Base-by-base conservation (phyloP, 2,888 invertebrate species). In the Diarsia brunnea region DNA sequence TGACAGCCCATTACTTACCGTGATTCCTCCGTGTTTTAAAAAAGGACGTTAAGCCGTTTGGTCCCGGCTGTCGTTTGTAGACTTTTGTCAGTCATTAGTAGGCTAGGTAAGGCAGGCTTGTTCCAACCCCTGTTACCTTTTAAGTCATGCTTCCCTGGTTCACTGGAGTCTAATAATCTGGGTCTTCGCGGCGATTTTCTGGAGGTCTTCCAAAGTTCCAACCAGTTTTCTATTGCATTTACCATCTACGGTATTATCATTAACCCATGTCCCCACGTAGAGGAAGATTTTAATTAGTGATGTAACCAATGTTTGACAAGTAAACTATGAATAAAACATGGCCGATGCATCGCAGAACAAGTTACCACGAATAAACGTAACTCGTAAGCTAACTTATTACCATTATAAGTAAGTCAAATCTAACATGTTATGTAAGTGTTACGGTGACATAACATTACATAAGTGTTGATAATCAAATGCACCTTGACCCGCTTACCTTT, bases 371-470 rank as follows among this genome's bases (percentile, higher is more conserved):
- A 27, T 66, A 70, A 49, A 21, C 12, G 53, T 65, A 38, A 60
- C 47, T 61, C 10, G 27, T 61, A 72, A 73, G 21, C 21, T 31
- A 61, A 55, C 19, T 67, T 80, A 60, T 68, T 24, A 45, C 63
- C 24, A 75, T 70, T 63, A 60, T 31, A 81, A 47, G 63, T 84
- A 70, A 84, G 81, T 74, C 84, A 82, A 75, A 82, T 75, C 67
- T 77, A 81, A 84, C 74, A 45, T 65, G 69, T 78, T 77, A 72
- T 69, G 64, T 63, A 79, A 78, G 65, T 78, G 24, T 73, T 47
- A 76, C 75, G 64, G 64, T 82, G 87, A 85, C 70, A 78, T 86
- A 81, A 87, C 24, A n/a, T 86, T 85, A 78, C 51, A 45, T 86
- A 85, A 86, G 55, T 63, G 45, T 24, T 76, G 76, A 83, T 87